Percentiles rank a stretch among this genome's conserved stretches.
These are phyloP conservation scores for Phrynocephalus guinanensis DNA, from an alignment of 2,797 vertebrate genomes.

Conservation along the genomic window DNA sequence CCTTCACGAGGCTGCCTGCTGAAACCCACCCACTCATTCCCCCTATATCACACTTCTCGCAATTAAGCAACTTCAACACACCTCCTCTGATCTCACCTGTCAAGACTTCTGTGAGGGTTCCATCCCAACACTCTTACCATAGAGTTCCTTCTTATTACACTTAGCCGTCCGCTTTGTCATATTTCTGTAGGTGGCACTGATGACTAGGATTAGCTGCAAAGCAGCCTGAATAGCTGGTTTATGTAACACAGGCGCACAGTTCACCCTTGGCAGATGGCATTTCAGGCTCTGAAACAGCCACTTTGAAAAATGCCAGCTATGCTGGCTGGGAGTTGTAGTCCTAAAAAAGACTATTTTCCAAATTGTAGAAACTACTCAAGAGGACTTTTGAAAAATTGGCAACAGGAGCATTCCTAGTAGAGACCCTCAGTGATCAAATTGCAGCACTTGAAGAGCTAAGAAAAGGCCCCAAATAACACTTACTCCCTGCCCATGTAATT, in stretches of 20 bases:
- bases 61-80: slow-evolving; percentile 13
- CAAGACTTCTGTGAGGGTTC: slow-evolving; percentile 11
- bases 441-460: not conserved
- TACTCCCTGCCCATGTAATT: no score
- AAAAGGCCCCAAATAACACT: no score
- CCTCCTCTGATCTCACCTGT: slow-evolving; percentile 25
- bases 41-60: not conserved
- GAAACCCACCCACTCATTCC: slow-evolving; percentile 8
- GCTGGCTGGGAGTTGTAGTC: no score
- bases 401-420: not conserved
- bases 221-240: slow-evolving; percentile 67
- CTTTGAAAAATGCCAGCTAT: not conserved
- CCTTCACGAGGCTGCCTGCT: not conserved
- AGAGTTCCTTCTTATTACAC: slow-evolving; percentile 16
- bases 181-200: slow-evolving; percentile 61
- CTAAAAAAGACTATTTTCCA: no score
- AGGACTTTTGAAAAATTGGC: not conserved
- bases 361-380: no score
- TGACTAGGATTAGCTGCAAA: slow-evolving; percentile 59
- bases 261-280: slow-evolving; percentile 56
- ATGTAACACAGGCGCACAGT: slow-evolving; percentile 69
- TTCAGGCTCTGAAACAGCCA: slow-evolving; percentile 60
- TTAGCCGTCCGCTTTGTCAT: slow-evolving; percentile 49
- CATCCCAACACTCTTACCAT: slow-evolving; percentile 1
- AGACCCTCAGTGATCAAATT: not conserved